A percentile compares a stretch with the other conserved stretches of the same genome.
phyloP scores from a whole-genome alignment of 2,797 vertebrate species.

The Eptatretus atami region DNA sequence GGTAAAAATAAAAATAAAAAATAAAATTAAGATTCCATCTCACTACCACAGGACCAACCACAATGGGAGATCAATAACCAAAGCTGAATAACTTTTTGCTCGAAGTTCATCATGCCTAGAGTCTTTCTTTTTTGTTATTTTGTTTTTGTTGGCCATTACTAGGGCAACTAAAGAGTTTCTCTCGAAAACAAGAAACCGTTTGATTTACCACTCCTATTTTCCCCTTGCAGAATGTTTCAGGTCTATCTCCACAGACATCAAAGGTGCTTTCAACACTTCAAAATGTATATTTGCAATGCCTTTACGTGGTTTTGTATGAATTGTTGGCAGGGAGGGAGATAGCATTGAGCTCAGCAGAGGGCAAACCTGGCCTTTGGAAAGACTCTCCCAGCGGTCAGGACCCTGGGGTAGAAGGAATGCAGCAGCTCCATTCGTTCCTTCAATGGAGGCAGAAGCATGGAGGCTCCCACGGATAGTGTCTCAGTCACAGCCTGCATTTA shows the following conservation, averaged over 20 bases:
- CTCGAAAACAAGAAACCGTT: background rate
- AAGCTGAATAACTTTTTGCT: too few relatives aligned
- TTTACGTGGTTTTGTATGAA: too few relatives aligned
- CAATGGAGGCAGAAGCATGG: constrained; percentile 32
- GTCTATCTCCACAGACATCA: background rate
- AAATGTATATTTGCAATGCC: background rate
- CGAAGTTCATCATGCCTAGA: too few relatives aligned
- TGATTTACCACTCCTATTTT: background rate
- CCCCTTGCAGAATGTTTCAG: background rate
- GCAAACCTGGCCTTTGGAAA: constrained; percentile 36
- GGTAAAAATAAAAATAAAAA: constrained; percentile 9
- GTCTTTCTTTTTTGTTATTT: too few relatives aligned
- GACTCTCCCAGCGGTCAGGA: constrained; percentile 36
- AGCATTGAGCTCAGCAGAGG: background rate
- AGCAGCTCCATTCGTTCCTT: constrained; percentile 36
- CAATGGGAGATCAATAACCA: too few relatives aligned
- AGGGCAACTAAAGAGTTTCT: background rate
- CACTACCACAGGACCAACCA: too few relatives aligned
- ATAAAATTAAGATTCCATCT: constrained; percentile 3
- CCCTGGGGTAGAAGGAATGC: constrained; percentile 37
- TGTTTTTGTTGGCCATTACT: background rate
- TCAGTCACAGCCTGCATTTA: constrained; percentile 30
- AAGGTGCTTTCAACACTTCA: constrained; percentile 3
- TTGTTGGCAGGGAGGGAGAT: too few relatives aligned
- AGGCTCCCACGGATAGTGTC: constrained; percentile 34